phyloP scores from a whole-genome alignment of 1,140 invertebrate genomes.

The Sitophilus oryzae region DNA sequence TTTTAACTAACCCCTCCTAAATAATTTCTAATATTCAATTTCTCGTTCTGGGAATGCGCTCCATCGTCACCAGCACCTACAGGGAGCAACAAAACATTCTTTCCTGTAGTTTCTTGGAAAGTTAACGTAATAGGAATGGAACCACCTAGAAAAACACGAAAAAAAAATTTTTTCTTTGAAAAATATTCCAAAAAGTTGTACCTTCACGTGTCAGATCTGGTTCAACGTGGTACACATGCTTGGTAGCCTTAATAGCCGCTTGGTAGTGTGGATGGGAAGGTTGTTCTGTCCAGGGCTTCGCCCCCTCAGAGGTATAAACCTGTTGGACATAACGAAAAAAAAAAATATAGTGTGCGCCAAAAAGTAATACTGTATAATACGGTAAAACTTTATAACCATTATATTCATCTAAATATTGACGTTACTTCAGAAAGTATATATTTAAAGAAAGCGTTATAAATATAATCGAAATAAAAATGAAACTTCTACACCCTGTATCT shows the following conservation, averaged over 20 bases:
- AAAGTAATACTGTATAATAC: too few relatives aligned
- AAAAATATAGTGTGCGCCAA: neutral
- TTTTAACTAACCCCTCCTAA: conserved; percentile 86
- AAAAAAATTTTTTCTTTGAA: conserved; percentile 65
- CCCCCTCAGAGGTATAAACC: conserved; percentile 67
- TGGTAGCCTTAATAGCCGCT: conserved; percentile 80
- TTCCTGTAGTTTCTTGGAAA: conserved; percentile 82
- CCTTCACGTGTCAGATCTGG: conserved; percentile 88
- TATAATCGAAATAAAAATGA: too few relatives aligned
- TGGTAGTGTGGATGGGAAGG: conserved; percentile 86
- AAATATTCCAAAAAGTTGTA: conserved; percentile 80
- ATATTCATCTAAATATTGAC: too few relatives aligned
- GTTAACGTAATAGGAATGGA: conserved; percentile 84
- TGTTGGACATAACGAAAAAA: too few relatives aligned
- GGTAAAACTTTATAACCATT: too few relatives aligned
- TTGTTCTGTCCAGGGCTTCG: conserved; percentile 87
- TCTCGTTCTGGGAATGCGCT: conserved; percentile 97
- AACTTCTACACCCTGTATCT: too few relatives aligned
- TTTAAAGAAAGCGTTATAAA: too few relatives aligned
- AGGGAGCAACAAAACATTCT: conserved; percentile 88
- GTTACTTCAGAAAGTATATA: too few relatives aligned
- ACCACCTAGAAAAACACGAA: conserved; percentile 56
- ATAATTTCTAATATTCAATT: conserved; percentile 87
- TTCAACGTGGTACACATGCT: conserved; percentile 85
- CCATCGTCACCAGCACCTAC: conserved; percentile 91